Evolutionary conservation across 2,888 invertebrate genomes (phyloP).

Genomic region (Carpatolechia fugitivella): DNA sequence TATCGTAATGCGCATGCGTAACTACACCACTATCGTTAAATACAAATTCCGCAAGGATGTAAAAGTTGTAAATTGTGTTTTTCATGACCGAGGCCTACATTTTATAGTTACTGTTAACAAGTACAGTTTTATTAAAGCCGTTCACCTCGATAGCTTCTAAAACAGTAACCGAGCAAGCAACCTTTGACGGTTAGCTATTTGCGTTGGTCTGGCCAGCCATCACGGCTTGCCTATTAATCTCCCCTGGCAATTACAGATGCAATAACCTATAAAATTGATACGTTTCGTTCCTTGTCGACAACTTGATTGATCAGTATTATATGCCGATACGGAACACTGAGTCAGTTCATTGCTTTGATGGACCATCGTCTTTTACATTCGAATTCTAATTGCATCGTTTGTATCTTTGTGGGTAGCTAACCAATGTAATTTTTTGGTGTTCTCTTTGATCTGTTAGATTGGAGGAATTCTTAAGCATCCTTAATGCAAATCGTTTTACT

Average conservation of each 20-base stretch:
- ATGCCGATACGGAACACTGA: not conserved
- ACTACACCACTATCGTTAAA: too few species aligned
- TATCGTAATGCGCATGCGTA: too few species aligned
- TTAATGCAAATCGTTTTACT: too few species aligned
- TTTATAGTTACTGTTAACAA: conserved; percentile 4
- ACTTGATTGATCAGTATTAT: conserved; percentile 3
- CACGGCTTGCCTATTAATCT: conserved; percentile 47
- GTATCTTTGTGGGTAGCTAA: too few species aligned
- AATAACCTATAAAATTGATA: conserved; percentile 18
- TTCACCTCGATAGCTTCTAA: conserved; percentile 31
- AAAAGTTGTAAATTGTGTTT: not conserved
- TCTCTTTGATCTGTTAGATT: too few species aligned
- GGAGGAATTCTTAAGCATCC: too few species aligned
- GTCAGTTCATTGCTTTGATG: not conserved
- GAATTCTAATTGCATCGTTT: too few species aligned
- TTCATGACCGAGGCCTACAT: not conserved
- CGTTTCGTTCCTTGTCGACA: conserved; percentile 10
- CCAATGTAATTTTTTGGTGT: not conserved
- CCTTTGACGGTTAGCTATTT: conserved; percentile 42
- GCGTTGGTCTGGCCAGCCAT: conserved; percentile 38
- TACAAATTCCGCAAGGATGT: not conserved
- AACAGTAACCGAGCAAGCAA: conserved; percentile 43
- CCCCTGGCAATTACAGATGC: conserved; percentile 39
- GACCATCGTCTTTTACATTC: not conserved
- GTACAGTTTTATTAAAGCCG: conserved; percentile 18